Evolutionary conservation across 2,797 vertebrate species (phyloP).

Genomic region (Echeneis naucrates): DNA sequence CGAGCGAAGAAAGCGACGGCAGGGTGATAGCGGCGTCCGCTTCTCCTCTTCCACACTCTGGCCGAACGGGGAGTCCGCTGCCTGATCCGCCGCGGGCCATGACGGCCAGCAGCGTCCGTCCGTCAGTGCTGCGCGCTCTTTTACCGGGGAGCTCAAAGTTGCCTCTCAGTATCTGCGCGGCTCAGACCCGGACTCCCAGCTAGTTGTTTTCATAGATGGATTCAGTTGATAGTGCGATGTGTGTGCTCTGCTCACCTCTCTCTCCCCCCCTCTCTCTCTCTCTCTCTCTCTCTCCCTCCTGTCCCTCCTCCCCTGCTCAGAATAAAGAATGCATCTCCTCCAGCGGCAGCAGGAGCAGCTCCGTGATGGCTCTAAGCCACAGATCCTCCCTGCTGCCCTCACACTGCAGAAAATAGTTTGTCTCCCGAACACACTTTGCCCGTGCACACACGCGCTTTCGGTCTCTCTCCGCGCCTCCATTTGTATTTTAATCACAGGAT

Average conservation of each 20-base stretch:
- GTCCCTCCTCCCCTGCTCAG: slow-evolving; percentile 68
- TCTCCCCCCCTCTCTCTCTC: slow-evolving; percentile 54
- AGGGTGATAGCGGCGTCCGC: slow-evolving; percentile 52
- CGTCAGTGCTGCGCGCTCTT: slow-evolving; percentile 57
- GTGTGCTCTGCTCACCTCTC: slow-evolving; percentile 72
- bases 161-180: slow-evolving; percentile 51
- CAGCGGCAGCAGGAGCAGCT: slow-evolving; percentile 82
- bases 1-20: slow-evolving; percentile 42
- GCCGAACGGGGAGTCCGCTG: slow-evolving; percentile 61
- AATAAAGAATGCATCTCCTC: slow-evolving; percentile 88
- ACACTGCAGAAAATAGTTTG: slow-evolving; percentile 76
- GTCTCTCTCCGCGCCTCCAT: slow-evolving; percentile 29
- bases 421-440: slow-evolving; percentile 62
- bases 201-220: slow-evolving; percentile 89
- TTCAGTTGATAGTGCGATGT: slow-evolving; percentile 88
- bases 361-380: slow-evolving; percentile 87
- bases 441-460: slow-evolving; percentile 26
- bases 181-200: slow-evolving; percentile 71
- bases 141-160: slow-evolving; percentile 57
- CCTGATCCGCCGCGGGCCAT: slow-evolving; percentile 81
- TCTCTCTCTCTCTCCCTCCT: slow-evolving; percentile 27
- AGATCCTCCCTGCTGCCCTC: slow-evolving; percentile 76
- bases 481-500: slow-evolving; percentile 61
- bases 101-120: slow-evolving; percentile 74
- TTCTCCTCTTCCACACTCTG: slow-evolving; percentile 60